Percentiles rank a stretch among this genome's conserved stretches.
Evolutionary conservation across 1,140 invertebrate genomes (phyloP).

Genomic region (Glossosoma conforme): DNA sequence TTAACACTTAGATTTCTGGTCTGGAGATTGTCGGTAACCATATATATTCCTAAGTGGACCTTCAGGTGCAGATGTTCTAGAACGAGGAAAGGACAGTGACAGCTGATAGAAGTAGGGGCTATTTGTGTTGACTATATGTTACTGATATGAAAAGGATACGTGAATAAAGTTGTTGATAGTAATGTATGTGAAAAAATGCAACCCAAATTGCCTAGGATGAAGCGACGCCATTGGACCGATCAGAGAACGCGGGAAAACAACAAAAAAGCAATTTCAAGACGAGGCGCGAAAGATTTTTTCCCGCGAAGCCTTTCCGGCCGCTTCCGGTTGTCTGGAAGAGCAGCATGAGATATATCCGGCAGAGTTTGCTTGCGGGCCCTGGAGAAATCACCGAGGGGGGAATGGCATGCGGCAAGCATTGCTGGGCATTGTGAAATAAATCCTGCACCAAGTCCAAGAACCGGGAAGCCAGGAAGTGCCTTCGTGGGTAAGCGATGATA

Average conservation of each 20-base stretch:
- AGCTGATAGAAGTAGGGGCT: no score
- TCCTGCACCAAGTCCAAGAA: not conserved
- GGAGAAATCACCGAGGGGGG: conserved; percentile 1
- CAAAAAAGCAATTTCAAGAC: conserved; percentile 13
- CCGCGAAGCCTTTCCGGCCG: not conserved
- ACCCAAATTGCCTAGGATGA: no score
- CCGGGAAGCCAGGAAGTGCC: conserved; percentile 11
- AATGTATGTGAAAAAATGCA: no score
- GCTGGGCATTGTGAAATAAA: not conserved
- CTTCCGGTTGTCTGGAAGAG: not conserved
- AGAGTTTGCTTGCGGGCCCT: not conserved
- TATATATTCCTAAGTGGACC: no score
- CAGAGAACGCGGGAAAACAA: conserved; percentile 4
- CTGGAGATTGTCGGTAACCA: no score
- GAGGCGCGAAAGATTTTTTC: not conserved
- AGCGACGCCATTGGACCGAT: no score
- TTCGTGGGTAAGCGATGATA: conserved; percentile 14
- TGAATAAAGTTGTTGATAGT: no score
- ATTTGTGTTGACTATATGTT: no score
- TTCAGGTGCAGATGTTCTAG: no score
- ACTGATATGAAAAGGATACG: no score
- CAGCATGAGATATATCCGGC: not conserved
- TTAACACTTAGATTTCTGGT: no score
- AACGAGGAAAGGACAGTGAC: no score
- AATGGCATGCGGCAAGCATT: conserved; percentile 1